phyloP scores from a whole-genome alignment of 2,888 invertebrate species.

The Linhomoeus sp. region DNA sequence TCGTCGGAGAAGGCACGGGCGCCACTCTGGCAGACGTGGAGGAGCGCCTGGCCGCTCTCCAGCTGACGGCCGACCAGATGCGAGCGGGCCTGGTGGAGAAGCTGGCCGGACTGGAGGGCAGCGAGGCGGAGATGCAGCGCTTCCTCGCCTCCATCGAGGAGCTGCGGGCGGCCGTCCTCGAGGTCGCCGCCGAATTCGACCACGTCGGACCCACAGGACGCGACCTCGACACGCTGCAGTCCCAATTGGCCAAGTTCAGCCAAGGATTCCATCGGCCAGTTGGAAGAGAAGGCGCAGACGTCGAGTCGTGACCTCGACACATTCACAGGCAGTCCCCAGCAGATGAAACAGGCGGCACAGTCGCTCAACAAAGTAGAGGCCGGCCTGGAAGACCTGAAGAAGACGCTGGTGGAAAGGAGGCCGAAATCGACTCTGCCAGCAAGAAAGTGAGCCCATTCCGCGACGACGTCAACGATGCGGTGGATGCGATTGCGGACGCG shows the following conservation, averaged over 20 bases:
- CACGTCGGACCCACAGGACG: not conserved
- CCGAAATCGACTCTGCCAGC: too few relatives aligned
- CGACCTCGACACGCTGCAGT: not conserved
- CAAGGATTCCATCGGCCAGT: slow-evolving; percentile 9
- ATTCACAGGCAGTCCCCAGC: too few relatives aligned
- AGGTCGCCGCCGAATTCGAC: not conserved
- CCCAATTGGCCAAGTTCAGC: slow-evolving; percentile 22
- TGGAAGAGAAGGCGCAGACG: slow-evolving; percentile 4
- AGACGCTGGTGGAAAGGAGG: too few relatives aligned
- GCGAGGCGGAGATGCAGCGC: not conserved
- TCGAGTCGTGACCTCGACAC: too few relatives aligned
- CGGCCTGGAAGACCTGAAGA: too few relatives aligned
- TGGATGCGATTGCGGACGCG: slow-evolving; percentile 2
- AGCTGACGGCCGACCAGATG: not conserved
- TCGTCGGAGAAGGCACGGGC: not conserved
- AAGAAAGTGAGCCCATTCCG: too few relatives aligned
- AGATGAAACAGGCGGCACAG: too few relatives aligned
- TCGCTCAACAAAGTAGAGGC: too few relatives aligned
- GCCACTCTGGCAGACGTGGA: too few relatives aligned
- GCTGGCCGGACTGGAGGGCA: not conserved
- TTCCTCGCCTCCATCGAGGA: not conserved
- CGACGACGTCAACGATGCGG: slow-evolving; percentile 1
- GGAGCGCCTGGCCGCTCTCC: not conserved
- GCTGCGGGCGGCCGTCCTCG: not conserved
- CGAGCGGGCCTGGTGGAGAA: not conserved